Conservation (phyloP, 2,113 vertebrate species). For the Caracal caracal region DNA sequence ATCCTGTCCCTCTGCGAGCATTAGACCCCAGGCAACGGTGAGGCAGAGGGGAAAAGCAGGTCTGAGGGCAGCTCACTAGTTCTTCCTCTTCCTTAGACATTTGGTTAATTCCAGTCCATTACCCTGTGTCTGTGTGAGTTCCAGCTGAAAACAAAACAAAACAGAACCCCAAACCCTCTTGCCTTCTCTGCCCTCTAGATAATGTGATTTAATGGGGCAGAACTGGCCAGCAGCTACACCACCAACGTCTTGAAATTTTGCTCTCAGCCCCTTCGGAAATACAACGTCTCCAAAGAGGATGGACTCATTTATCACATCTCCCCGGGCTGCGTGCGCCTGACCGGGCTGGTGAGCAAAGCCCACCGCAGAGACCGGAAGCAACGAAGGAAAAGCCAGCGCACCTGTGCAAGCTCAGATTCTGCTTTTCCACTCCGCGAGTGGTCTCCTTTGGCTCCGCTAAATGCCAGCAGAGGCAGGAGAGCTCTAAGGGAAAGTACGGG, state of each 20-base stretch:
- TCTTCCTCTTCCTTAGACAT: neutral
- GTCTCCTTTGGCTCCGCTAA: neutral
- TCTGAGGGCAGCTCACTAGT: neutral
- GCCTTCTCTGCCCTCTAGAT: slow-evolving; percentile 35
- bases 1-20: fast-evolving
- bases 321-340: neutral
- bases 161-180: neutral
- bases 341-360: neutral
- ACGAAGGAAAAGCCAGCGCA: neutral
- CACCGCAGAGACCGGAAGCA: neutral
- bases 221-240: slow-evolving; percentile 17
- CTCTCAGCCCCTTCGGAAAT: slow-evolving; percentile 60
- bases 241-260: slow-evolving; percentile 47
- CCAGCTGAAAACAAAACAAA: neutral
- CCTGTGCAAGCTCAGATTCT: neutral
- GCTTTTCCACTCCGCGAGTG: neutral
- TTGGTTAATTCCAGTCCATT: slow-evolving; percentile 26
- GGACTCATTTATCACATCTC: slow-evolving; percentile 58
- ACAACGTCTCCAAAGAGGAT: slow-evolving; percentile 19
- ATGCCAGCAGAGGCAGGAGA: neutral
- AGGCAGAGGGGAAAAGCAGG: neutral
- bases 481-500: neutral
- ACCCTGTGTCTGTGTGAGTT: neutral
- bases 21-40: neutral
- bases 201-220: slow-evolving; percentile 59